phyloP scores from a whole-genome alignment of 2,888 invertebrate species.

The Spialia ferax region DNA sequence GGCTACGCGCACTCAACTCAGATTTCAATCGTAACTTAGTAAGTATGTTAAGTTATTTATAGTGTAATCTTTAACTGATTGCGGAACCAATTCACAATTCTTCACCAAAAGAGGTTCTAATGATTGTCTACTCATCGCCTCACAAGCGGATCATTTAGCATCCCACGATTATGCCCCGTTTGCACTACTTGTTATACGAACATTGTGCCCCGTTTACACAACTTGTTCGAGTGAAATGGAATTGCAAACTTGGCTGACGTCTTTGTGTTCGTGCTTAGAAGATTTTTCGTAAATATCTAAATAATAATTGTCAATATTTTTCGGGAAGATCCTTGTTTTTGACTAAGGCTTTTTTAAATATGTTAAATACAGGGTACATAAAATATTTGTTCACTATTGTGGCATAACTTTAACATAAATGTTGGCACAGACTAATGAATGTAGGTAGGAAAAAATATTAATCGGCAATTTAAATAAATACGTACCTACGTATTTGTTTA shows the following conservation, averaged over 20 bases:
- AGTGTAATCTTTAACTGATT: too few species aligned
- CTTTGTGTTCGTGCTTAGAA: slow-evolving; percentile 17
- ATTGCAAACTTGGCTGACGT: slow-evolving; percentile 21
- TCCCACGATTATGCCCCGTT: slow-evolving; percentile 25
- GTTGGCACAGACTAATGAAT: too few species aligned
- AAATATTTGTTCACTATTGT: not conserved
- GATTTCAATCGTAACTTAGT: too few species aligned
- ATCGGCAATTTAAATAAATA: too few species aligned
- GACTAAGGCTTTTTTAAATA: not conserved
- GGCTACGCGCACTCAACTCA: too few species aligned
- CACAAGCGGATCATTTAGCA: slow-evolving; percentile 21
- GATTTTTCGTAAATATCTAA: slow-evolving; percentile 11
- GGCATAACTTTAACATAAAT: too few species aligned
- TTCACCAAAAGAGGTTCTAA: slow-evolving; percentile 18
- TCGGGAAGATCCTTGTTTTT: slow-evolving; percentile 8
- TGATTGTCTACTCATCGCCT: slow-evolving; percentile 9
- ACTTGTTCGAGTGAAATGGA: not conserved
- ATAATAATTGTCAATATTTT: slow-evolving; percentile 15
- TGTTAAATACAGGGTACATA: not conserved
- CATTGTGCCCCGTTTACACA: slow-evolving; percentile 17
- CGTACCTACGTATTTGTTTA: too few species aligned
- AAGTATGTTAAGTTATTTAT: too few species aligned
- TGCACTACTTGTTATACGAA: slow-evolving; percentile 8
- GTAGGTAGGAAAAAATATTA: too few species aligned
- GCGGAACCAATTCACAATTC: slow-evolving; percentile 12